These are phyloP conservation scores for Ceyx melanurus DNA, from an alignment of 2,113 vertebrate species.

Conservation along the genomic window DNA sequence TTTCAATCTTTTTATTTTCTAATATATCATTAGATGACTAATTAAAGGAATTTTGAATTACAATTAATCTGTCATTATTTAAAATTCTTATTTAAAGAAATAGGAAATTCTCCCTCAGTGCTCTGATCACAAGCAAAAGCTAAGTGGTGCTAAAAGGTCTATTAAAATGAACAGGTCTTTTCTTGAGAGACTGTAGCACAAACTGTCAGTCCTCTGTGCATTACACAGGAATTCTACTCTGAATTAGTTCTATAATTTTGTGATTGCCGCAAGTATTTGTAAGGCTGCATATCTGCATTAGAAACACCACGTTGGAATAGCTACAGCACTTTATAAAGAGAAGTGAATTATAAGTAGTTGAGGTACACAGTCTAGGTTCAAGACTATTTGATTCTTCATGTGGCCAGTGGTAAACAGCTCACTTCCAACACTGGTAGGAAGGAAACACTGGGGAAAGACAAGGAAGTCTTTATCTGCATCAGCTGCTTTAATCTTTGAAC, in stretches of 20 bases:
- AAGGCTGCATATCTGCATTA: neutral
- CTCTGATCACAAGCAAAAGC: neutral
- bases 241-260: neutral
- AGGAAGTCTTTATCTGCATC: neutral
- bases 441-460: neutral
- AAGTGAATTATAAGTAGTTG: neutral
- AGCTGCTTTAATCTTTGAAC: neutral
- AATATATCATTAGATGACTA: slow-evolving; percentile 44
- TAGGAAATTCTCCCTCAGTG: neutral
- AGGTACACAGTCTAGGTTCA: neutral
- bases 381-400: neutral
- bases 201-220: neutral
- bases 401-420: neutral
- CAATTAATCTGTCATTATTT: neutral
- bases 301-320: neutral
- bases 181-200: neutral
- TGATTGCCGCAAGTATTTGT: neutral
- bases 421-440: neutral
- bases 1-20: slow-evolving; percentile 50
- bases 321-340: neutral
- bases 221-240: neutral
- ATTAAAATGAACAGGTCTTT: neutral
- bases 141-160: neutral
- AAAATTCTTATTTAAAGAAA: neutral
- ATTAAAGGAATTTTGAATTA: slow-evolving; percentile 32